phyloP scores from a whole-genome alignment of 2,797 vertebrate genomes.

The Ciconia nigra region DNA sequence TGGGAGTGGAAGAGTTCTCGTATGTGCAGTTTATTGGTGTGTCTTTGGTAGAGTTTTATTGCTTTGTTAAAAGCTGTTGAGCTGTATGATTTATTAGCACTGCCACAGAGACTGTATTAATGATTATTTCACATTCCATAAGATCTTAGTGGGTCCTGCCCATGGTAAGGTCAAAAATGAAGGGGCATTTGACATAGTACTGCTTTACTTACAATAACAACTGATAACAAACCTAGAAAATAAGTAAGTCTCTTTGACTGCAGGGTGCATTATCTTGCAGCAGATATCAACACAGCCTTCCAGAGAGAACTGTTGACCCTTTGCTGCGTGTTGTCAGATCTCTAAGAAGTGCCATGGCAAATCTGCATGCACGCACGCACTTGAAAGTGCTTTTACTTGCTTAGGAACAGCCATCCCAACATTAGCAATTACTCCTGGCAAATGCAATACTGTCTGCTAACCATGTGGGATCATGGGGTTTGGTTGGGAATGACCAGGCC shows the following conservation, averaged over 20 bases:
- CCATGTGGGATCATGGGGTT: fast-evolving
- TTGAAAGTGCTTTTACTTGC: background rate
- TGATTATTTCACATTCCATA: conserved; percentile 59
- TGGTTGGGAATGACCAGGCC: background rate
- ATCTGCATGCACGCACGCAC: background rate
- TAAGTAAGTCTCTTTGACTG: conserved; percentile 29
- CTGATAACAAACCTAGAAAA: conserved; percentile 36
- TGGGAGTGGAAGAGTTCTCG: background rate
- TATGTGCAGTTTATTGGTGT: background rate
- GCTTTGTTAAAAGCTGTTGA: conserved; percentile 9
- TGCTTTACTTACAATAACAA: conserved; percentile 58
- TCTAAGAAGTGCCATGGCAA: background rate
- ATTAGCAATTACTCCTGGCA: background rate
- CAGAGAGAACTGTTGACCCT: conserved; percentile 49
- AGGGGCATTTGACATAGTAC: conserved; percentile 32
- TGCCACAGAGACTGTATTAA: background rate
- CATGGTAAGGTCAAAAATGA: conserved; percentile 31
- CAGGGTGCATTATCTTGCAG: conserved; percentile 19
- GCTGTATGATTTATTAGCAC: conserved; percentile 40
- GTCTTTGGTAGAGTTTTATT: conserved; percentile 16
- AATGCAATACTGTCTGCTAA: background rate
- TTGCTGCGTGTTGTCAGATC: background rate
- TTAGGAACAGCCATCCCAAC: background rate
- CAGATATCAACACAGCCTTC: conserved; percentile 42
- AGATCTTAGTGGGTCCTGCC: conserved; percentile 33